A percentile compares a stretch with the other conserved stretches of the same genome.
These are phyloP conservation scores for Dissostichus mawsoni DNA, from an alignment of 2,113 vertebrate species.

Conservation along the genomic window DNA sequence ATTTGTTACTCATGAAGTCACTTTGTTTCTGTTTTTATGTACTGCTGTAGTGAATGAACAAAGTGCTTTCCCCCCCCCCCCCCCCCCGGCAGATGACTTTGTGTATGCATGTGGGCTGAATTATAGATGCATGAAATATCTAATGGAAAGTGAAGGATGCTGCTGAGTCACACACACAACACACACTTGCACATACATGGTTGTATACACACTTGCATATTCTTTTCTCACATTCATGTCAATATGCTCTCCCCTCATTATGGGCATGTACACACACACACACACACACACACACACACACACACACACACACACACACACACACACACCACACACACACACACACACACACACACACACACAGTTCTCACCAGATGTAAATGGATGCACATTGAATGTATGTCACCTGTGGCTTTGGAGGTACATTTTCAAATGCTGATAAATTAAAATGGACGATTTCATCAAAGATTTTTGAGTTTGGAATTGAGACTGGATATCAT, in stretches of 20 bases:
- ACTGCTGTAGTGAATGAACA: neutral
- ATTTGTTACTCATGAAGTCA: too few relatives aligned
- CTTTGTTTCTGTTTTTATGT: neutral
- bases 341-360: too few relatives aligned
- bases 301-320: neutral
- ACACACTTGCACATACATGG: neutral
- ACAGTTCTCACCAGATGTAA: too few relatives aligned
- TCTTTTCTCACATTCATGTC: too few relatives aligned
- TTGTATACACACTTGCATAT: too few relatives aligned
- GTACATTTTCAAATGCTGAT: too few relatives aligned
- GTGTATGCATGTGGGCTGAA: conserved; percentile 53
- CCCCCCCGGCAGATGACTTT: conserved; percentile 9
- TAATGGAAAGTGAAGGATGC: conserved; percentile 62
- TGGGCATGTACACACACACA: conserved; percentile 16
- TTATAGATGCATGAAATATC: conserved; percentile 69
- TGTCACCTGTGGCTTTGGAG: too few relatives aligned
- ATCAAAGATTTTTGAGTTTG: too few relatives aligned
- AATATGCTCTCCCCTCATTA: too few relatives aligned
- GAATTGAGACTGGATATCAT: too few relatives aligned
- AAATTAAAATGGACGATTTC: too few relatives aligned
- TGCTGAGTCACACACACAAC: conserved; percentile 57
- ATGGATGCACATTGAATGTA: neutral
- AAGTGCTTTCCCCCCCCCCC: conserved; percentile 20
- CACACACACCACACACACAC: too few relatives aligned
- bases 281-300: conserved; percentile 11